Evolutionary conservation across 2,888 invertebrate genomes (phyloP).

Genomic region (Alloscopus bannaensis): DNA sequence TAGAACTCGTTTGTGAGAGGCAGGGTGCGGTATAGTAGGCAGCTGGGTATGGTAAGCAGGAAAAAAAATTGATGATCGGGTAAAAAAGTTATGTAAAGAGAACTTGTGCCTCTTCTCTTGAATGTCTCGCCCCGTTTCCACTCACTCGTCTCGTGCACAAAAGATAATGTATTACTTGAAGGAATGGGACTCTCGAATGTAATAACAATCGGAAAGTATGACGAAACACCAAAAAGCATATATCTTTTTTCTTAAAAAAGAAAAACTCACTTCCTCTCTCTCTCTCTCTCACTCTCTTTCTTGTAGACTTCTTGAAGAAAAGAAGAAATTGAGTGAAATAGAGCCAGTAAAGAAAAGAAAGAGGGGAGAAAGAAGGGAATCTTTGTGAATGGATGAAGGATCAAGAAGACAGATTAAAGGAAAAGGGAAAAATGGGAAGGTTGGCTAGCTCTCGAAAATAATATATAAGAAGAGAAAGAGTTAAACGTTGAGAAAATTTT

Average conservation of each 20-base stretch:
- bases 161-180: conserved; percentile 14
- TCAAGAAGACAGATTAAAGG: conserved; percentile 15
- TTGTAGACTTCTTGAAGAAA: neutral
- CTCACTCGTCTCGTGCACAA: no score
- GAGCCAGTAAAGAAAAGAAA: neutral
- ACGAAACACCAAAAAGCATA: no score
- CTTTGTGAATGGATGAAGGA: conserved; percentile 15
- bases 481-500: conserved; percentile 13
- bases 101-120: neutral
- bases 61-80: no score
- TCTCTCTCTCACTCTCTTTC: neutral
- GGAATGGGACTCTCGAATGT: conserved; percentile 2
- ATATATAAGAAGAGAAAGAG: conserved; percentile 14
- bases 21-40: no score
- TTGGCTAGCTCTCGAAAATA: neutral
- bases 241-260: no score
- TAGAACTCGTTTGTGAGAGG: no score
- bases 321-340: conserved; percentile 18
- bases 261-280: neutral
- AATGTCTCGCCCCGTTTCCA: no score
- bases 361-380: neutral
- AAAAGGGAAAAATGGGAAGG: conserved; percentile 4
- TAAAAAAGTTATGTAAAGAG: neutral
- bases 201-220: conserved; percentile 11
- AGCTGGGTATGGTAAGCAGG: no score